phyloP scores from a whole-genome alignment of 2,888 invertebrate genomes.

The Eupithecia subumbrata region DNA sequence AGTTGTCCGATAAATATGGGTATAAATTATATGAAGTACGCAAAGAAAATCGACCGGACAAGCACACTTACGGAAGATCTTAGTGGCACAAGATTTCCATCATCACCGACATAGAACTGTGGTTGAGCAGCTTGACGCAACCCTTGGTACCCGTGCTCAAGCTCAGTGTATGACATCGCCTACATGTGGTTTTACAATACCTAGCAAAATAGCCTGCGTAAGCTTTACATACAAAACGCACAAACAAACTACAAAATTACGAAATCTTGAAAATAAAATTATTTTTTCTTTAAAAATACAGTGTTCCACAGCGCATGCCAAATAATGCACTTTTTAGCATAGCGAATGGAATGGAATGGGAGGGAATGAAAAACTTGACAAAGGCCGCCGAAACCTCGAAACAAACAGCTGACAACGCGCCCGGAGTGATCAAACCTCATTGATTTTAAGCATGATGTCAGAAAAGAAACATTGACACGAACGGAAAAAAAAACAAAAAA shows the following conservation, averaged over 20 bases:
- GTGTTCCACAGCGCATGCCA: constrained; percentile 13
- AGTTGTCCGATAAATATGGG: neutral
- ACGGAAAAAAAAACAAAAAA: no score
- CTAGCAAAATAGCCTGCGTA: neutral
- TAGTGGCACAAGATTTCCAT: constrained; percentile 85
- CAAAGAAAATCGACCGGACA: neutral
- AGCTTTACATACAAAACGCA: constrained; percentile 13
- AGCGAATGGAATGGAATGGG: constrained; percentile 7
- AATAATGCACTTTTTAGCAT: neutral
- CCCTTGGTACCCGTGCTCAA: constrained; percentile 96
- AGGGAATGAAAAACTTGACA: neutral
- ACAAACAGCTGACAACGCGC: neutral
- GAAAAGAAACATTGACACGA: neutral
- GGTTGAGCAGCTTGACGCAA: constrained; percentile 88
- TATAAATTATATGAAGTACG: neutral
- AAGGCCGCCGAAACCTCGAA: neutral
- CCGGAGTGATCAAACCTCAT: neutral
- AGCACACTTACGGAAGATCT: constrained; percentile 83
- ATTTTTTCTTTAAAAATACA: constrained; percentile 11
- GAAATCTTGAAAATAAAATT: constrained; percentile 16
- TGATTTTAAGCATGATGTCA: neutral
- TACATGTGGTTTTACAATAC: constrained; percentile 53
- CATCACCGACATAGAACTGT: constrained; percentile 89
- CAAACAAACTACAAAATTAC: constrained; percentile 16
- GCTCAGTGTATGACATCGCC: constrained; percentile 95